A percentile compares a stretch with the other conserved stretches of the same genome.
phyloP scores from a whole-genome alignment of 2,888 invertebrate species.

The Heliconius cydno region DNA sequence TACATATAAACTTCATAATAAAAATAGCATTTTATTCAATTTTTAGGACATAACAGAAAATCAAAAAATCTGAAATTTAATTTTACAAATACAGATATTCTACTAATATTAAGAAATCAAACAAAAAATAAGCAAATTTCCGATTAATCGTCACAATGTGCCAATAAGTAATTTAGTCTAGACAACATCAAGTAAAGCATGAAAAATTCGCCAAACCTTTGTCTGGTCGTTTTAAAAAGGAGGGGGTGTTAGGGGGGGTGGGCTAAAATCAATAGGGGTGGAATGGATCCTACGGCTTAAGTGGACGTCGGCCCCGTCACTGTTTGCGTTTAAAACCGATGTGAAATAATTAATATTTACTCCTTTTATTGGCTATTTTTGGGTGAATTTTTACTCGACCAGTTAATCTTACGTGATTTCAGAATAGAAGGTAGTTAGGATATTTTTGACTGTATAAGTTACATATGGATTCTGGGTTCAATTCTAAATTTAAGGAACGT shows the following conservation, averaged over 20 bases:
- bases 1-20: too few relatives aligned
- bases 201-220: constrained; percentile 62
- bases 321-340: constrained; percentile 48
- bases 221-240: constrained; percentile 71
- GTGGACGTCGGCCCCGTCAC: constrained; percentile 55
- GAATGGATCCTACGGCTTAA: constrained; percentile 55
- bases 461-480: background rate
- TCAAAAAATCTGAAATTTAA: background rate
- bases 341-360: constrained; percentile 46
- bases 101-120: background rate
- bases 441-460: background rate
- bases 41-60: background rate
- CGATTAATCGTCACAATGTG: constrained; percentile 37
- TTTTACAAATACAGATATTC: background rate
- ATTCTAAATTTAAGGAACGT: background rate
- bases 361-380: constrained; percentile 33
- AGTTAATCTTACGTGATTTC: background rate
- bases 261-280: constrained; percentile 72
- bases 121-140: constrained; percentile 9
- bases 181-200: constrained; percentile 49
- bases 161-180: constrained; percentile 48
- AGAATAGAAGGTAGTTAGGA: too few relatives aligned
- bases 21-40: background rate
- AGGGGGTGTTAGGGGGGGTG: constrained; percentile 54
- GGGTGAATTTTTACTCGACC: constrained; percentile 11